Evolutionary conservation across 2,888 invertebrate species (phyloP).

Genomic region (Drosophila meridiana): DNA sequence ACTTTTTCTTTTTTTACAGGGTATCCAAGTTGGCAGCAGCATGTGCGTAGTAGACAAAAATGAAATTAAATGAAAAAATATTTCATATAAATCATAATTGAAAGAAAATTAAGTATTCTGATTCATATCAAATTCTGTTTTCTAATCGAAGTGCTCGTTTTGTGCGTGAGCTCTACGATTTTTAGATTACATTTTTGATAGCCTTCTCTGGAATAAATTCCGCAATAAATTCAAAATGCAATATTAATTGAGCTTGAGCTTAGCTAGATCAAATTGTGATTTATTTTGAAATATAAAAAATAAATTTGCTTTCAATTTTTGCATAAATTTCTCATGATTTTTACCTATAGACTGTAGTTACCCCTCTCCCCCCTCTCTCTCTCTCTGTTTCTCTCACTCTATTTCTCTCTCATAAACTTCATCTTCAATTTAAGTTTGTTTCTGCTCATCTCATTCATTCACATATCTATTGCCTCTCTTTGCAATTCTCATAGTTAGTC

Average conservation of each 20-base stretch:
- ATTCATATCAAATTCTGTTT: slow-evolving; percentile 2
- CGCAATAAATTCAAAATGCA: not conserved
- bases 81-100: not conserved
- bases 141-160: not conserved
- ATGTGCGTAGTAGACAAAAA: not conserved
- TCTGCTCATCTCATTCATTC: not conserved
- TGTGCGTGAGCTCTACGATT: not conserved
- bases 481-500: not conserved
- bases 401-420: not conserved
- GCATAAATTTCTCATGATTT: not conserved
- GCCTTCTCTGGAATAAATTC: not conserved
- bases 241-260: not conserved
- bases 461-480: not conserved
- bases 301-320: not conserved
- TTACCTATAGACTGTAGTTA: not conserved
- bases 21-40: not conserved
- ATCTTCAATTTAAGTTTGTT: not conserved
- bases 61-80: not conserved
- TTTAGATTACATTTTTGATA: not conserved
- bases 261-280: not conserved
- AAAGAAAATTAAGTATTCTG: slow-evolving; percentile 7
- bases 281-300: not conserved
- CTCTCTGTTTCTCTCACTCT: not conserved
- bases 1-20: slow-evolving; percentile 22
- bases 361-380: not conserved